Evolutionary conservation across 2,888 invertebrate genomes (phyloP), one percentile per base, ranked within the genome.

Genomic region (Hypercompe scribonia): DNA sequence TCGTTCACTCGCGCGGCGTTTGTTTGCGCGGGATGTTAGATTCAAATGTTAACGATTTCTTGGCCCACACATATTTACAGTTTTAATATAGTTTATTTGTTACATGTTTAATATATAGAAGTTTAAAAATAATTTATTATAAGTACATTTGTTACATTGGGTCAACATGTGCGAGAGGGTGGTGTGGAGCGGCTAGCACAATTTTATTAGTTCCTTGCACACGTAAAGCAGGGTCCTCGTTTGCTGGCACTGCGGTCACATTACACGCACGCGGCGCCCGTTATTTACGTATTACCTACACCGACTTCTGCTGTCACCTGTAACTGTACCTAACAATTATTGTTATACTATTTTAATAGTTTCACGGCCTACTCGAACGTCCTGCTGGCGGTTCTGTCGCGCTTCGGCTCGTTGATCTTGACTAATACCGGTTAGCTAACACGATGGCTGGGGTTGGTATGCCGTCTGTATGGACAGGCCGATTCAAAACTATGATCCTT

Each of bases 201-300:
- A 31, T 61, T 61, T 61, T 61, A 31, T 61, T 61, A 61, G 28
- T 61, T 61, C 61, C 61, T 61, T 31, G 31, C 31, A 18, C 50
- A 54, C 50, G 24, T 31, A 31, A 61, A 24, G n/a, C 36, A 61
- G 18, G 7, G 28, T 61, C 31, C 61, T 61, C 61, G 31, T n/a
- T 65, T 36, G 11, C 4, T 36, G 7, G 36, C 65, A 21, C 65
- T 36, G 61, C 61, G 61, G 61, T 31, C 28, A 34, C 68, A 58
- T 68, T 36, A 68, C 28, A 28, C 46, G 28, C 36, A 68, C 68
- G 68, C 58, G 68, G 34, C 28, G 36, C 68, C 34, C 28, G 21
- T 58, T 58, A 68, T 36, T 68, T 68, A 36, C 24, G 69, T 61
- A 42, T 61, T 61, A 61, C 61, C 61, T 61, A 61, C 61, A 61